Base-by-base conservation (phyloP, 2,797 vertebrate genomes). In the Thunnus albacares region DNA sequence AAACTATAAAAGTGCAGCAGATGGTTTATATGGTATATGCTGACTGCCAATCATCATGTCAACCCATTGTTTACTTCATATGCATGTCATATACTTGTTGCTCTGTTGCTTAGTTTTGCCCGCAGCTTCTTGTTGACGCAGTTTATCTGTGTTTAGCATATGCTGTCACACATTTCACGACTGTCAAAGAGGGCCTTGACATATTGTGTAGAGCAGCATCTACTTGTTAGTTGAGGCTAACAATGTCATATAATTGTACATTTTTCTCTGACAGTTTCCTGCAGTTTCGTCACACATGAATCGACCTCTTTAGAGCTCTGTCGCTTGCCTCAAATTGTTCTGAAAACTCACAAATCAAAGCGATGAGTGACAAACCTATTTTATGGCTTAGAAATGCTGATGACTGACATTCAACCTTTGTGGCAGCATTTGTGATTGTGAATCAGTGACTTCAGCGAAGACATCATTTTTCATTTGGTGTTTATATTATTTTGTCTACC, bases 401-500 rank as follows among this genome's bases (percentile, higher is more conserved):
- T 3, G 9, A 65, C 9, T 24, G n/a, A 41, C 20, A 57, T 6
- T 24, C 20, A 64, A 20, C 33, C 47, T 67, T 33, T 43, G 15
- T 9, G 6, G 60, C 55, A 59, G 24, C 30, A 43, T 43, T 70
- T 57, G 8, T 60, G 53, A 66, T 24, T 53, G 24, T 35, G 17
- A 57, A 11, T 7, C 24, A 41, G 14, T 38, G 60, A 53, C 9
- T 45, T 58, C 8, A 77, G 17, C n/a, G 1, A 70, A 49, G 56
- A 1, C 17, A 18, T 67, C 0, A 17, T 67, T 58, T 71, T 57
- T 35, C 26, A 28, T 11, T 30, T 12, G 6, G 30, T 20, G 15
- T 47, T 64, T 47, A 26, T 43, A 28, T 68, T 55, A 59, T 71
- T 79, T 45, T 57, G 24, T 68, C 18, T 24, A 20, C 20, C 15